Conservation (phyloP, 2,113 vertebrate species). For the Myotis yumanensis region DNA sequence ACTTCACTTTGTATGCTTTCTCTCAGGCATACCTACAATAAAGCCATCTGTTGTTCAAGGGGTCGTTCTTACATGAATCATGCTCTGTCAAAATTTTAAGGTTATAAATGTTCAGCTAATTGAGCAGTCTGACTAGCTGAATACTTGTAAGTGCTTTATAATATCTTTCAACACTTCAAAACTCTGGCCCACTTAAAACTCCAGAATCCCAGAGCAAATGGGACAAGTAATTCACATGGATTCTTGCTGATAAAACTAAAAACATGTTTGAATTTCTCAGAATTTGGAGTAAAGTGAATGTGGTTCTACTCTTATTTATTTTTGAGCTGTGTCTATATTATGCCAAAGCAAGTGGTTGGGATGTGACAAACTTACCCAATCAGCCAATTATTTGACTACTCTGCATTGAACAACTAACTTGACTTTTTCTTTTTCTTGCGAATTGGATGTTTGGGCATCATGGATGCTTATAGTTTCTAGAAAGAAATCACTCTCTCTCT, state of each 20-base stretch:
- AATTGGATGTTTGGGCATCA: neutral
- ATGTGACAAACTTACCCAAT: slow-evolving; percentile 26
- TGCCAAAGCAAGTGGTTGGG: slow-evolving; percentile 8
- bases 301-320: slow-evolving; percentile 46
- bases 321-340: slow-evolving; percentile 45
- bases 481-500: neutral
- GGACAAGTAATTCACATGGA: slow-evolving; percentile 60
- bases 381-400: slow-evolving; percentile 2
- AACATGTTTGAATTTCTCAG: slow-evolving; percentile 46
- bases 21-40: slow-evolving; percentile 64
- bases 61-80: slow-evolving; percentile 65
- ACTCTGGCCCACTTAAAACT: slow-evolving; percentile 54
- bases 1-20: slow-evolving; percentile 23
- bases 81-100: slow-evolving; percentile 66
- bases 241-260: slow-evolving; percentile 72
- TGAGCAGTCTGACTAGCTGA: slow-evolving; percentile 68
- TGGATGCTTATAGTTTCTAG: neutral
- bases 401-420: neutral
- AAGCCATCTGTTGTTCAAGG: slow-evolving; percentile 74
- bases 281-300: slow-evolving; percentile 47
- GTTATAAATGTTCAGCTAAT: slow-evolving; percentile 70
- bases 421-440: neutral
- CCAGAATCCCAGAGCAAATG: slow-evolving; percentile 61
- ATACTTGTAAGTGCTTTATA: slow-evolving; percentile 63
- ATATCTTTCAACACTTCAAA: slow-evolving; percentile 72